Base-by-base conservation (phyloP, 2,113 vertebrate genomes). In the Petromus typicus region DNA sequence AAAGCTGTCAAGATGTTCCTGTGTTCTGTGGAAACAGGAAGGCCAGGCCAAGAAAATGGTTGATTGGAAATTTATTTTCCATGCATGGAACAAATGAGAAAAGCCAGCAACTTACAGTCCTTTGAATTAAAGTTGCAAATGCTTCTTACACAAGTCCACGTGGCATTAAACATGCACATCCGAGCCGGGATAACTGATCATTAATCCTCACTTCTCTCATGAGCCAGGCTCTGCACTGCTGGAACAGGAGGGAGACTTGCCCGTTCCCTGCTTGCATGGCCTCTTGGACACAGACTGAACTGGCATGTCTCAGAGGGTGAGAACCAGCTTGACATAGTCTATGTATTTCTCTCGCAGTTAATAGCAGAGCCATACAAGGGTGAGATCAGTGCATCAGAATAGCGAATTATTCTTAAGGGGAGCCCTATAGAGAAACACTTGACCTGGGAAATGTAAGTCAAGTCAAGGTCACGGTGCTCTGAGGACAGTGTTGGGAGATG, bases 301-400 rank as follows among this genome's bases (percentile, higher is more conserved):
- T 17, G 81, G 40, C 43, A 30, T 48, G 32, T 90, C 89, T 40
- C 59, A 93, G 6, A 82, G 48, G 22, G n/a, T 90, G 81, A 92
- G 18, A 76, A 59, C 11, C 10, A 75, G 16, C 32, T 63, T 92
- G 37, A 32, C 32, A 25, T 79, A 92, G 86, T 73, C 61, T 61
- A 3, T 73, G 57, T 73, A 22, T 95, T 93, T 83, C 61, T 73
- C 85, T 90, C 86, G n/a, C 69, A 79, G 82, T 73, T 90, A 63
- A 84, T 75, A 90, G 54, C 66, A 86, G 40, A 83, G 16, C 56
- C 40, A 51, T 22, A 6, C 8, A 61, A 0, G 20, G 37, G 9
- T 78, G 34, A 23, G 6, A 67, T 25, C 40, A 73, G n/a, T 54
- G 51, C 23, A 22, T 93, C 79, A 59, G 56, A 78, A 32, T 71